Evolutionary conservation across 2,888 invertebrate species (phyloP), one percentile per base, ranked within the genome.

Genomic region (Mellilla xanthometata): DNA sequence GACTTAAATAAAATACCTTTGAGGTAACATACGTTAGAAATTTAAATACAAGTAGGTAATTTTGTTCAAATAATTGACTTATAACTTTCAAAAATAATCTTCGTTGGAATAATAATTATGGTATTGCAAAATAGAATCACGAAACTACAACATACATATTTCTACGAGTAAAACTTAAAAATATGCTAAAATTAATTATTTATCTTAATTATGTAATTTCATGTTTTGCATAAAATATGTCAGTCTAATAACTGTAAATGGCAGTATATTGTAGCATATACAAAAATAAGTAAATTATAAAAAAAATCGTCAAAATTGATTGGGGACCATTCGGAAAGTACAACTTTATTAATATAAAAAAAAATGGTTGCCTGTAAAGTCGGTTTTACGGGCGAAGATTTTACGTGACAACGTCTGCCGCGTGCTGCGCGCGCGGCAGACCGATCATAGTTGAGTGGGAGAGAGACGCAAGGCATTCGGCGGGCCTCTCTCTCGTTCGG

Each of bases 11-110:
- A 13, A 28, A 61, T 60, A 69, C 68, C 67, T 68, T 61, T 54
- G 38, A 66, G 71, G 70, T 67, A 67, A 65, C 58, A 45, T 47
- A 46, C n/a, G n/a, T 47, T 33, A 33, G 9, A 26, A 0, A 19
- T 12, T 38, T 22, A 27, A 38, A 38, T 38, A 29, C 26, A 32
- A 36, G 10, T 34, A 35, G 12, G 11, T 33, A 33, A 35, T 43
- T 36, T 36, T 43, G 34, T 36, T 39, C 39, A 27, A 32, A 30
- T 28, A 28, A 32, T 22, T 5, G 27, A 19, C 24, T 23, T 29
- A 19, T 8, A 24, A 15, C 13, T 39, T 24, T 8, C 32, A 15
- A 31, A 32, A 32, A 12, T 5, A 7, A 36, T 33, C 22, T 48
- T 45, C 44, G 44, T 45, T 49, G 49, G 33, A 38, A 36, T 34